Conservation (phyloP, 1,140 invertebrate species). For the Drosophila sechellia region DNA sequence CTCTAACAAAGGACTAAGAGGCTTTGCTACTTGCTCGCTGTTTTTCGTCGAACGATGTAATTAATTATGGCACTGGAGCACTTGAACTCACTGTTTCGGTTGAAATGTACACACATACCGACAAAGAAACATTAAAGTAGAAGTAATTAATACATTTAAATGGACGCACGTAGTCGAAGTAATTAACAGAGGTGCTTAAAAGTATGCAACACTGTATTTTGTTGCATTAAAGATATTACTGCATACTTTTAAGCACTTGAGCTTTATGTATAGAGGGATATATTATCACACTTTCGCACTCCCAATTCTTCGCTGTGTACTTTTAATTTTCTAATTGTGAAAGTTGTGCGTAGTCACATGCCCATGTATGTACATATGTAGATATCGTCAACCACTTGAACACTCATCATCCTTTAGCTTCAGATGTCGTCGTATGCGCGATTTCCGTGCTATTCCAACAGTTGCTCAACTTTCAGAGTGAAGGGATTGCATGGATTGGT, state of each 20-base stretch:
- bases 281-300: too few species aligned
- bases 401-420: slow-evolving; percentile 48
- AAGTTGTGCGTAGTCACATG: slow-evolving; percentile 41
- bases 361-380: too few species aligned
- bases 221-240: background rate
- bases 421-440: slow-evolving; percentile 59
- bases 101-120: background rate
- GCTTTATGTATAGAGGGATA: too few species aligned
- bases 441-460: slow-evolving; percentile 75
- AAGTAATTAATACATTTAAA: background rate
- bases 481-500: background rate
- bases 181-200: background rate
- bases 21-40: background rate
- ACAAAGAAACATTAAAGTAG: background rate
- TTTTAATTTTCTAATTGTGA: slow-evolving; percentile 80
- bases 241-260: background rate
- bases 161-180: background rate
- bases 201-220: background rate
- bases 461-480: slow-evolving; percentile 53
- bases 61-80: background rate
- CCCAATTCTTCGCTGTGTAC: slow-evolving; percentile 27
- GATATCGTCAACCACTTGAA: slow-evolving; percentile 13
- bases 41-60: background rate
- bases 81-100: background rate
- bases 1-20: slow-evolving; percentile 35